Conservation (phyloP, 1,140 invertebrate species). For the Heliothis virescens region DNA sequence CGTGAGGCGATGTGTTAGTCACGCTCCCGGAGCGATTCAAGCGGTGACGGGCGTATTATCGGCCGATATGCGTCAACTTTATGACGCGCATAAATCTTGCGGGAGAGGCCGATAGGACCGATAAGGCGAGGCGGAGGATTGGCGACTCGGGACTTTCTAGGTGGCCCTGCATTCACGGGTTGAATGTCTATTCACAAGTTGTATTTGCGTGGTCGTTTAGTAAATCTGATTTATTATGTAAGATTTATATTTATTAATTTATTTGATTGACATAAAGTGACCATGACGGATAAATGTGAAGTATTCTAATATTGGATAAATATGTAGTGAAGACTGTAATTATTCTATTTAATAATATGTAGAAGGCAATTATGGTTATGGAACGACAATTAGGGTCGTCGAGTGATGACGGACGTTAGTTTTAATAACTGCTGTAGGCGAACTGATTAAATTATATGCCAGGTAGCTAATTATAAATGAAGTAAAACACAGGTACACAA, state of each 20-base stretch:
- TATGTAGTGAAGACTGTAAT: background rate
- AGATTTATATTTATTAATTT: slow-evolving; percentile 25
- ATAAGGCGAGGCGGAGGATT: slow-evolving; percentile 44
- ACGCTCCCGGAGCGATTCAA: slow-evolving; percentile 40
- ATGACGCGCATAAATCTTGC: slow-evolving; percentile 57
- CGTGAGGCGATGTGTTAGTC: slow-evolving; percentile 47
- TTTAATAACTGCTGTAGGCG: too few species aligned
- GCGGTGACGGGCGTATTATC: slow-evolving; percentile 51
- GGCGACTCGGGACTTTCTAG: slow-evolving; percentile 40
- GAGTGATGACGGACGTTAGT: too few species aligned
- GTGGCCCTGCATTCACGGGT: slow-evolving; percentile 20
- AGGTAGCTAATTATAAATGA: too few species aligned
- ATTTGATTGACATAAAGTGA: slow-evolving; percentile 26
- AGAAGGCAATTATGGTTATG: background rate
- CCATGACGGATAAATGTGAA: background rate
- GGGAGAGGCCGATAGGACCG: slow-evolving; percentile 48
- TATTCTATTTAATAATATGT: background rate
- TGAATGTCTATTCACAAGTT: background rate
- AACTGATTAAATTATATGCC: too few species aligned
- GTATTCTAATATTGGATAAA: background rate
- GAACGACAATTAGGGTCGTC: background rate
- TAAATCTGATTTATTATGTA: slow-evolving; percentile 22
- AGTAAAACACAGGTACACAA: too few species aligned
- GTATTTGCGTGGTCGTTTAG: slow-evolving; percentile 30
- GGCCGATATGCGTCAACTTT: slow-evolving; percentile 53